Base-by-base conservation (phyloP, 2,113 vertebrate genomes). In the Aix galericulata region DNA sequence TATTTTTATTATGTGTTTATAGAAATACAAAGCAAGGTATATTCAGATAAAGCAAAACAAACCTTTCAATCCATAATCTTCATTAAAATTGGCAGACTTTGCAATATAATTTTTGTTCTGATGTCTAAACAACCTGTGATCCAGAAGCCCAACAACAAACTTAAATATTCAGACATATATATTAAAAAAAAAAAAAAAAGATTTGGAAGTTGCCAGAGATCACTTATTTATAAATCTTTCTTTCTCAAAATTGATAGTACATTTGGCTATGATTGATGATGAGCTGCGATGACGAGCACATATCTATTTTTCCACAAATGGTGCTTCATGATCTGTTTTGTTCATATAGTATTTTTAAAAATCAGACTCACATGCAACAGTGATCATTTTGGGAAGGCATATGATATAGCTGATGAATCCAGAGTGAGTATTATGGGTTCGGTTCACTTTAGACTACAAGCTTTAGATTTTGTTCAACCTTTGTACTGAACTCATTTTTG, bases 31-130 rank as follows among this genome's bases (percentile, higher is more conserved):
- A 50, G 21, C 32, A 82, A 89, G 21, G 44, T 44, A 34, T 62
- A 46, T 17, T 27, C 27, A 91, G 85, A 86, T 93, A 93, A 91
- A 83, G 13, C 14, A 50, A 89, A 66, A 63, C 31, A 91, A 89
- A 89, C 1, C 34, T 82, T 86, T 82, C 20, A 22, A 23, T 82
- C 10, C 27, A 34, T 56, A 82, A 79, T 75, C 56, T 82, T 82
- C 27, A 71, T 74, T 89, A 82, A 71, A 91, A 69, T 52, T 75
- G 38, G 2, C 46, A 58, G 13, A 0, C 0, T 77, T 81, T 72
- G 40, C 7, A 40, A 36, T 59, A 91, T 22, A 0, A 13, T 53
- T 81, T 91, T 63, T 82, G 11, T 59, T 53, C 40, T 48, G 53
- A 77, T 32, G 34, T 81, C 36, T 77, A 84, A 76, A 81, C 32